Base-by-base conservation (phyloP, 2,113 vertebrate species). In the Pluvialis apricaria region DNA sequence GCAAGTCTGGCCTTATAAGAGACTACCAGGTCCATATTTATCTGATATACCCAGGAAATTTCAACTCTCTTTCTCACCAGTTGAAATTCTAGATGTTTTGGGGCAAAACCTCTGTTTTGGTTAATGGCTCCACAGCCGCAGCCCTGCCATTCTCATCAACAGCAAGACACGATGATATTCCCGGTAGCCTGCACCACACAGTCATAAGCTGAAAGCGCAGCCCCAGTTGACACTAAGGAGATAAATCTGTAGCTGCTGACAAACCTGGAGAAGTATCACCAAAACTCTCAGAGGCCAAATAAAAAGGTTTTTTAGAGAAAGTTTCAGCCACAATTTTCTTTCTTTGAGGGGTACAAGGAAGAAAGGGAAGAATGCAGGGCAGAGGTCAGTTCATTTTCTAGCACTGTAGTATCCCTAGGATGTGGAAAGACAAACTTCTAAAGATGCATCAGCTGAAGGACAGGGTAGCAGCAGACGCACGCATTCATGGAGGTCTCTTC, bases 401-500 rank as follows among this genome's bases (percentile, higher is more conserved):
- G 25, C 29, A 47, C 91, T 36, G 20, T 31, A 21, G 3, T 47
- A 42, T 8, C 66, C 51, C 40, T n/a, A 87, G 51, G 26, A 78
- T 0, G 6, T 4, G 26, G 32, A 79, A 82, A 57, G 62, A 34
- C 20, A 57, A 89, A 78, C 20, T 44, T 21, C 20, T 52, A 28
- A 40, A 76, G 42, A 45, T 0, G 2, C 36, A 66, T 4, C 5
- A 22, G 17, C 34, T 57, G 61, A 88, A 82, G 40, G 21, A 58
- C 34, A 25, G 9, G 29, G 31, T 29, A 65, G 19, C 10, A 83
- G 83, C 57, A 62, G 19, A 73, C 0, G 1, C 25, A 40, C 1
- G 0, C 1, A 0, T n/a, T 66, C 8, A 6, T 14, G 26, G 13
- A 58, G 26, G 6, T 28, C 11, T 54, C 62, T 49, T 70, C 34